phyloP scores from a whole-genome alignment of 2,797 vertebrate genomes.

The Gymnothorax javanicus region DNA sequence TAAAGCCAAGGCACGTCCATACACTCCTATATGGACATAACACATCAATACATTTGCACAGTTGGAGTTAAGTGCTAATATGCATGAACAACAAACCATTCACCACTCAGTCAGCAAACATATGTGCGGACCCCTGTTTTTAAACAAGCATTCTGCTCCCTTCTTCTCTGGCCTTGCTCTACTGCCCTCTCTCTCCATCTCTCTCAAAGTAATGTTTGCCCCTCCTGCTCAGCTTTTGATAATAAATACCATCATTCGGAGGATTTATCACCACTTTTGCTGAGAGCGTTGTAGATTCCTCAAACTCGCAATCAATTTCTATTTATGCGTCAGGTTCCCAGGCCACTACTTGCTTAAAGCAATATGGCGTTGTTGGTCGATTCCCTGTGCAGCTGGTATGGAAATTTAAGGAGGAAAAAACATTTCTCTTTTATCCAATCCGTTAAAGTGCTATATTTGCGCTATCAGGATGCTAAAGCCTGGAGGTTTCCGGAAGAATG shows the following conservation, averaged over 20 bases:
- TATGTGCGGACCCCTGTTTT: neutral
- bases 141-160: neutral
- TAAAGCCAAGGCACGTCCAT: neutral
- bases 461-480: neutral
- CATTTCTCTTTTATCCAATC: neutral
- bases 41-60: neutral
- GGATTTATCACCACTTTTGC: slow-evolving; percentile 21
- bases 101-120: neutral
- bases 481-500: neutral
- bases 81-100: neutral
- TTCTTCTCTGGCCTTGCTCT: neutral
- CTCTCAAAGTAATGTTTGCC: neutral
- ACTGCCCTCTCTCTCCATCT: neutral
- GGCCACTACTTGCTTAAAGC: neutral
- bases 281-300: neutral
- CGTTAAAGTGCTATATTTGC: neutral
- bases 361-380: neutral
- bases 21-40: neutral
- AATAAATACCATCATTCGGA: neutral
- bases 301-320: neutral
- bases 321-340: neutral
- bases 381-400: neutral
- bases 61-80: neutral
- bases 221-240: neutral
- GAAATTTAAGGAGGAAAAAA: neutral